These are phyloP conservation scores for Diacarnus erythraeanus DNA, from an alignment of 37 sponge, comb jelly and placozoan species.

Conservation along the genomic window DNA sequence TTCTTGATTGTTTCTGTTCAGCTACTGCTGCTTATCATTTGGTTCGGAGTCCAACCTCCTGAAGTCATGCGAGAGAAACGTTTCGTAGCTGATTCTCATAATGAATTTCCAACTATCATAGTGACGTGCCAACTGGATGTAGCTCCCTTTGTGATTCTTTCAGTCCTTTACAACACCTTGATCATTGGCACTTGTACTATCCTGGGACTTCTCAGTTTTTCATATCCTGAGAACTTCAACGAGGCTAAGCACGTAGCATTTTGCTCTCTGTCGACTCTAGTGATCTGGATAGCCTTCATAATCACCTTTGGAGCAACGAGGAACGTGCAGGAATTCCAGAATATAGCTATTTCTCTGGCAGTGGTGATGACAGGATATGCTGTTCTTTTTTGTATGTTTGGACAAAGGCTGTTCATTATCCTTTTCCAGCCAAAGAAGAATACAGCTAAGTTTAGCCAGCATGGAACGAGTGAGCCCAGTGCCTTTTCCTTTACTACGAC, in stretches of 20 bases:
- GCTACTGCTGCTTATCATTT: constrained; percentile 35
- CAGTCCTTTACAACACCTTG: constrained; percentile 39
- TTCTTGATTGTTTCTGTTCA: constrained; percentile 43
- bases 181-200: constrained; percentile 56
- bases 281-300: constrained; percentile 66
- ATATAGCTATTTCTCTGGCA: constrained; percentile 38
- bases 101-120: constrained; percentile 28
- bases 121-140: constrained; percentile 43
- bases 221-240: constrained; percentile 79
- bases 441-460: background rate
- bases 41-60: constrained; percentile 22
- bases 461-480: background rate
- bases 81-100: background rate
- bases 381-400: constrained; percentile 51
- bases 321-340: constrained; percentile 30
- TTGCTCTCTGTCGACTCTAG: constrained; percentile 52
- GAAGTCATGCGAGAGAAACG: background rate
- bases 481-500: background rate
- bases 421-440: constrained; percentile 41
- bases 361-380: constrained; percentile 51
- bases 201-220: constrained; percentile 60
- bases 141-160: constrained; percentile 31
- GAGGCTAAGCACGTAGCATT: constrained; percentile 72
- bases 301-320: constrained; percentile 44
- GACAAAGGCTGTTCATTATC: constrained; percentile 64